Percentiles rank a stretch among this genome's conserved stretches.
Conservation (phyloP, 1,140 invertebrate species). For the Littorina saxatilis region DNA sequence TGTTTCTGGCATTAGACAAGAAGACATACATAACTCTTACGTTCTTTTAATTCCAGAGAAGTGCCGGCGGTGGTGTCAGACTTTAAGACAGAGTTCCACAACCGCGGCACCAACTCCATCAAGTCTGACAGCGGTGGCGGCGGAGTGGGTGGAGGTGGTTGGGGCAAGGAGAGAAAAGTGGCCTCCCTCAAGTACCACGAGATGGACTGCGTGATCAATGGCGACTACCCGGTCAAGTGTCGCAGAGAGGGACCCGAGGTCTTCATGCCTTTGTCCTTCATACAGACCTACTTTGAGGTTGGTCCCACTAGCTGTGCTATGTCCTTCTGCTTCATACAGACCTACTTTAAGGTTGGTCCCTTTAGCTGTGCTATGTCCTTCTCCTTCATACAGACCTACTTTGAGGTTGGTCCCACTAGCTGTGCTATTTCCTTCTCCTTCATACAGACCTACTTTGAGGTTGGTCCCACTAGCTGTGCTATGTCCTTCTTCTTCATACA, state of each 20-base stretch:
- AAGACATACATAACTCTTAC: too few relatives aligned
- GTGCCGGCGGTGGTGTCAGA: background rate
- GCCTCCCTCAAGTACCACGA: slow-evolving; percentile 79
- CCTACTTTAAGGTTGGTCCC: slow-evolving; percentile 79
- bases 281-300: slow-evolving; percentile 96
- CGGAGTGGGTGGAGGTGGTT: too few relatives aligned
- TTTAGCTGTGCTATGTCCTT: too few relatives aligned
- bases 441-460: too few relatives aligned
- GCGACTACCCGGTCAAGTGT: slow-evolving; percentile 89
- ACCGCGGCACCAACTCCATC: slow-evolving; percentile 38
- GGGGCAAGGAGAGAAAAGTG: background rate
- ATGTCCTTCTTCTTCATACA: slow-evolving; percentile 95
- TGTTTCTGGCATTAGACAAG: too few relatives aligned
- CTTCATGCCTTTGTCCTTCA: slow-evolving; percentile 93
- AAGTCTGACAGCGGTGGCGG: too few relatives aligned
- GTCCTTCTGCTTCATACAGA: too few relatives aligned
- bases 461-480: too few relatives aligned
- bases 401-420: slow-evolving; percentile 85
- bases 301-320: background rate
- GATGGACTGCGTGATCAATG: slow-evolving; percentile 94
- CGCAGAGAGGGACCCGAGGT: slow-evolving; percentile 90
- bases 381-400: slow-evolving; percentile 94
- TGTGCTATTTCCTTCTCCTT: too few relatives aligned
- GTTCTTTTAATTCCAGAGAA: background rate
- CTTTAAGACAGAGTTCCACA: slow-evolving; percentile 10